A percentile compares a stretch with the other conserved stretches of the same genome.
These are phyloP conservation scores for Sander vitreus DNA, from an alignment of 2,113 vertebrate genomes.

Conservation along the genomic window DNA sequence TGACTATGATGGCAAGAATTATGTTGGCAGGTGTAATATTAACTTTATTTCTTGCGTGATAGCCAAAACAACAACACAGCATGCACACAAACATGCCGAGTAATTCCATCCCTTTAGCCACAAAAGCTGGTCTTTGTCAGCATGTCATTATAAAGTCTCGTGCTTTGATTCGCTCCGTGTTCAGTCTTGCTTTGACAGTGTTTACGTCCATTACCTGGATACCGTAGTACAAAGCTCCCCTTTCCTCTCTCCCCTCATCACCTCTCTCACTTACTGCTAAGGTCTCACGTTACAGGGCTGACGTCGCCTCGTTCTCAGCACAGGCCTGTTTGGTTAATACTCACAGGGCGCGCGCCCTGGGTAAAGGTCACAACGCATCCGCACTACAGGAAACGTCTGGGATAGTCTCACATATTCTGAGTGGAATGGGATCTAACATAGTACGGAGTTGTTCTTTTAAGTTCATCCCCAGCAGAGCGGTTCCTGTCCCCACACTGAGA, in stretches of 20 bases:
- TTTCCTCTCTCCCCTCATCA: conserved; percentile 40
- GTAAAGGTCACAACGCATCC: conserved; percentile 63
- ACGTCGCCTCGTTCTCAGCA: conserved; percentile 48
- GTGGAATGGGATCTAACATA: conserved; percentile 7
- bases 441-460: conserved; percentile 16
- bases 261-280: conserved; percentile 19
- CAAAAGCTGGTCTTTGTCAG: conserved; percentile 51
- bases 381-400: conserved; percentile 56
- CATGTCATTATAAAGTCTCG: conserved; percentile 36
- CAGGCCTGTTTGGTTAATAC: conserved; percentile 26
- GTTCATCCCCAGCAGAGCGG: conserved; percentile 16
- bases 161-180: conserved; percentile 35
- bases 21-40: conserved; percentile 43
- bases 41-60: neutral
- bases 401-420: conserved; percentile 8
- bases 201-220: conserved; percentile 77
- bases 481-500: conserved; percentile 14
- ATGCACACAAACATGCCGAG: conserved; percentile 9
- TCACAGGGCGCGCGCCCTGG: neutral
- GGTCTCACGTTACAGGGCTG: conserved; percentile 64
- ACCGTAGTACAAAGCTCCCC: conserved; percentile 59
- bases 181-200: conserved; percentile 70
- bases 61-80: conserved; percentile 29
- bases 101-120: conserved; percentile 38
- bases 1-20: neutral